phyloP scores from a whole-genome alignment of 92 coral and sea anemone species.

The Zoanthus solanderi region DNA sequence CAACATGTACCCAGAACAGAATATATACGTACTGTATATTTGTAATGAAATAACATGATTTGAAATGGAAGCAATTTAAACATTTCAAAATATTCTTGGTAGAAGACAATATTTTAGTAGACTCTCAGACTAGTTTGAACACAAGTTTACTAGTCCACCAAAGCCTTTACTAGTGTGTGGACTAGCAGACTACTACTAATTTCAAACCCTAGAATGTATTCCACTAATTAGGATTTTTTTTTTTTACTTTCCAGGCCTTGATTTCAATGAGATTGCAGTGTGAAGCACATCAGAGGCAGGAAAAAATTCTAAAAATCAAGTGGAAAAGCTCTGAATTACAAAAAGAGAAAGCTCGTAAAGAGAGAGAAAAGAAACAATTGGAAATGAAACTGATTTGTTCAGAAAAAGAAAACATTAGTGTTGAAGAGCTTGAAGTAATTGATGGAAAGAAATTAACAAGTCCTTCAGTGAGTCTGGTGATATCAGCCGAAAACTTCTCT shows the following conservation, averaged over 20 bases:
- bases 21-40: too few species aligned
- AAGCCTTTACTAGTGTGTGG: too few species aligned
- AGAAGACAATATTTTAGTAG: too few species aligned
- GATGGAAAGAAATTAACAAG: conserved; percentile 47
- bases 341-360: conserved; percentile 58
- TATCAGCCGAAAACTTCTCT: conserved; percentile 89
- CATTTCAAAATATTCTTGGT: too few species aligned
- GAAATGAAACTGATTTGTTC: conserved; percentile 16
- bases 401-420: conserved; percentile 11
- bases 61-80: too few species aligned
- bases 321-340: conserved; percentile 74
- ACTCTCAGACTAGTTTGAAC: too few species aligned
- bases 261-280: conserved; percentile 88
- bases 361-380: conserved; percentile 60
- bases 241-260: conserved; percentile 71
- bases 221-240: background rate
- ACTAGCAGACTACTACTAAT: too few species aligned
- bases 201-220: too few species aligned
- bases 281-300: conserved; percentile 81
- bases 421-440: conserved; percentile 41
- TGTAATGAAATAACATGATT: too few species aligned
- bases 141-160: too few species aligned
- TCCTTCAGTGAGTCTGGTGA: conserved; percentile 70
- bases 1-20: too few species aligned
- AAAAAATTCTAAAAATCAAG: conserved; percentile 79